Conservation (phyloP, 2,797 vertebrate species). For the Spinibarbus caldwelli region DNA sequence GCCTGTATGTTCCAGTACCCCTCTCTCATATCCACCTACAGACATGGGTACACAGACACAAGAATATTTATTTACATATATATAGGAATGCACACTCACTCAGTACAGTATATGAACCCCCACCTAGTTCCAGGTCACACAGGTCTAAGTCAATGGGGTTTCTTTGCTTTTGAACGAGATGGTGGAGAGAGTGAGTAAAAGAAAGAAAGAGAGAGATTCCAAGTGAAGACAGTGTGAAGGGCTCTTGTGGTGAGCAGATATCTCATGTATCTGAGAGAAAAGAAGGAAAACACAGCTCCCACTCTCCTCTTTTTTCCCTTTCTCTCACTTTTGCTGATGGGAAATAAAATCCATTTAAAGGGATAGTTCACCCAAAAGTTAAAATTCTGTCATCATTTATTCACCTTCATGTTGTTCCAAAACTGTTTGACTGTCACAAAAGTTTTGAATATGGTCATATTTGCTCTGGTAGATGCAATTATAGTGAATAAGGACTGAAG, state of each 20-base stretch:
- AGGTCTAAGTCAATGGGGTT: slow-evolving; percentile 80
- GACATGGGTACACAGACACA: slow-evolving; percentile 38
- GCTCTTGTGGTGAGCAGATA: slow-evolving; percentile 82
- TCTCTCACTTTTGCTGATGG: slow-evolving; percentile 4
- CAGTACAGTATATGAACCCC: slow-evolving; percentile 68
- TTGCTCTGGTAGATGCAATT: background rate
- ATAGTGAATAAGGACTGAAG: background rate
- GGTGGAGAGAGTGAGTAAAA: slow-evolving; percentile 10
- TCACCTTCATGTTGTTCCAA: slow-evolving; percentile 5
- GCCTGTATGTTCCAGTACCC: slow-evolving; percentile 81
- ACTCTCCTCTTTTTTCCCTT: slow-evolving; percentile 43
- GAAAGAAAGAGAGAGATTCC: slow-evolving; percentile 53
- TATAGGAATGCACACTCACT: slow-evolving; percentile 59
- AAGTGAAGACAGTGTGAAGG: slow-evolving; percentile 84
- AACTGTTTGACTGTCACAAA: background rate
- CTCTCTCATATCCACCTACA: slow-evolving; percentile 60
- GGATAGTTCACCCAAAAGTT: background rate
- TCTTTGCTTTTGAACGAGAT: slow-evolving; percentile 69
- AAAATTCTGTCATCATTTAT: background rate
- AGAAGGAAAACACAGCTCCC: slow-evolving; percentile 87
- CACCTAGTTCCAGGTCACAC: slow-evolving; percentile 78
- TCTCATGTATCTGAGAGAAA: slow-evolving; percentile 86
- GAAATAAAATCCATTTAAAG: slow-evolving; percentile 9
- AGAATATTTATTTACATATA: slow-evolving; percentile 36
- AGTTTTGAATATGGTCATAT: background rate